Evolutionary conservation across 2,113 vertebrate species (phyloP), one percentile per base, ranked within the genome.

Genomic region (Aptenodytes forsteri): DNA sequence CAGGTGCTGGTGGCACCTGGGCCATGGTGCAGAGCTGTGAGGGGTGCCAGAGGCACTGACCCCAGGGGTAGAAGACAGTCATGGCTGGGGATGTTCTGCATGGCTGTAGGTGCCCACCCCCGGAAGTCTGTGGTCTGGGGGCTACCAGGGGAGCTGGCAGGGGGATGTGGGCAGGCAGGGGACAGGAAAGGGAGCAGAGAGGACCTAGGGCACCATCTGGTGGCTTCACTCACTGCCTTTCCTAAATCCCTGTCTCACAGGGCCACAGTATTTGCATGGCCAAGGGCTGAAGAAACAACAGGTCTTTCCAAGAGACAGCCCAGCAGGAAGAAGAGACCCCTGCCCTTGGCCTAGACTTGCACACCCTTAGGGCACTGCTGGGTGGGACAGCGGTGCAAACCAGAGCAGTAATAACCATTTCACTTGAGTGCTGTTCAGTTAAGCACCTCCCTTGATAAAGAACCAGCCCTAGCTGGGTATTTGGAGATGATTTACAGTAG

Each of bases 121-220:
- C 0, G 0, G 18, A 27, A 40, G 38, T 59, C 64, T 59, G 56
- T 54, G 83, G 83, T 66, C 32, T 69, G 34, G n/a, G 82, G 62
- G 29, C 64, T 54, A 34, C 62, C 54, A 65, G 52, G 26, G 78
- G 32, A 87, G 52, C 55, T 90, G 79, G 64, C 14, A 86, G 8
- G 84, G 77, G 90, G 44, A 42, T 50, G 69, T 87, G 90, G 91
- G 62, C 81, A 94, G 9, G 9, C 66, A 85, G 64, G 85, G 96
- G 95, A 85, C 93, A 91, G 16, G 25, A 88, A 61, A 79, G 66
- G 91, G 83, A 87, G 80, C 86, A 94, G 72, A 75, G 61, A 97
- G 97, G 94, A 90, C 86, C 96, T 97, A 98, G 96, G 96, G 97
- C 97, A 98, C 97, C 97, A 97, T 97, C 97, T 97, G 97, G 95